These are phyloP conservation scores for Congeria kusceri DNA, from an alignment of 2,888 invertebrate genomes.

Conservation along the genomic window DNA sequence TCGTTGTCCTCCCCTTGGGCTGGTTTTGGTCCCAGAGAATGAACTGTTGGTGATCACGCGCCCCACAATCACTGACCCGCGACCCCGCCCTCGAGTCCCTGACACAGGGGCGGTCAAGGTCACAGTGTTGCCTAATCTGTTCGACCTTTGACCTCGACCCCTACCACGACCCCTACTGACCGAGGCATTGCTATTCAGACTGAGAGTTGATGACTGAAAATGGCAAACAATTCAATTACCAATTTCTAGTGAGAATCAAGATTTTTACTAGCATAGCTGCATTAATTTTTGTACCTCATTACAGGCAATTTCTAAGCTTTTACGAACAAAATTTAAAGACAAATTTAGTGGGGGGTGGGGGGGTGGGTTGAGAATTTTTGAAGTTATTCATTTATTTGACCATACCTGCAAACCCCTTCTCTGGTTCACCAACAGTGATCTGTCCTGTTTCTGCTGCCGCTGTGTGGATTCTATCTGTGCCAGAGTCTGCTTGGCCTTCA, in stretches of 20 bases:
- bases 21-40: not conserved
- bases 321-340: too few relatives aligned
- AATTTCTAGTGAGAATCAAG: too few relatives aligned
- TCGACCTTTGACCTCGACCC: conserved; percentile 6
- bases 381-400: too few relatives aligned
- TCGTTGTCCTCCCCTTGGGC: not conserved
- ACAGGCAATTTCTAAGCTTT: too few relatives aligned
- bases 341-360: too few relatives aligned
- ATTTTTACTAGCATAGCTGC: too few relatives aligned
- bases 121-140: conserved; percentile 43
- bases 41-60: conserved; percentile 3
- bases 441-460: conserved; percentile 28
- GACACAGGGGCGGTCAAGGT: conserved; percentile 38
- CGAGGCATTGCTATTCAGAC: not conserved
- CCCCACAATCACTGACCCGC: conserved; percentile 17
- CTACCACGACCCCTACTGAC: conserved; percentile 21
- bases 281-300: too few relatives aligned
- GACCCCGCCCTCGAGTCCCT: conserved; percentile 24
- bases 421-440: conserved; percentile 37
- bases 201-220: conserved; percentile 26
- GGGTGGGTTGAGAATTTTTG: too few relatives aligned
- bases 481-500: conserved; percentile 52
- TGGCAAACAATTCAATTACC: too few relatives aligned
- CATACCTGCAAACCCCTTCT: conserved; percentile 55
- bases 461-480: conserved; percentile 39